Evolutionary conservation across 2,797 vertebrate species (phyloP).

Genomic region (Leuciscus waleckii): DNA sequence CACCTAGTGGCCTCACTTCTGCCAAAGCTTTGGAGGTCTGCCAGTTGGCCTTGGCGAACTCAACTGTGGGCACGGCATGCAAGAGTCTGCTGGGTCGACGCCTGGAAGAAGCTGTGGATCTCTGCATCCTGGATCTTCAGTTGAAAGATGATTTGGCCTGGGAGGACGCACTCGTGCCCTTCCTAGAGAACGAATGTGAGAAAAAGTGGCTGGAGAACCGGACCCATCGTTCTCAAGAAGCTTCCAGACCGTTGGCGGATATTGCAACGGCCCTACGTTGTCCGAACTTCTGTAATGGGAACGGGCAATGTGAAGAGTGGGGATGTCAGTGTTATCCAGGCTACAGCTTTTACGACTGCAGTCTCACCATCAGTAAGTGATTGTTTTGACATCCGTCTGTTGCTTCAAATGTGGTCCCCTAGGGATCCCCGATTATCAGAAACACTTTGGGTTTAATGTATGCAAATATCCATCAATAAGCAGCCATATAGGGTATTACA

Average conservation of each 20-base stretch:
- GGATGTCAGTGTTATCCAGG: slow-evolving; percentile 79
- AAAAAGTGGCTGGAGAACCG: slow-evolving; percentile 76
- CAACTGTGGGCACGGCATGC: slow-evolving; percentile 74
- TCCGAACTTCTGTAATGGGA: slow-evolving; percentile 77
- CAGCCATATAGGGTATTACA: neutral
- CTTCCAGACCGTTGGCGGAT: slow-evolving; percentile 19
- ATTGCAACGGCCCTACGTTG: slow-evolving; percentile 74
- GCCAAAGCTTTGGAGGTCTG: slow-evolving; percentile 75
- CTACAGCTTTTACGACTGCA: slow-evolving; percentile 81
- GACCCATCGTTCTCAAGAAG: slow-evolving; percentile 58
- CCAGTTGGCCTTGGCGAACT: slow-evolving; percentile 74
- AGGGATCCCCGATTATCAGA: neutral
- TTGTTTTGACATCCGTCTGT: neutral
- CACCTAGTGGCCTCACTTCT: slow-evolving; percentile 72
- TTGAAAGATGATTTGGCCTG: slow-evolving; percentile 80
- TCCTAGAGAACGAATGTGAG: slow-evolving; percentile 87
- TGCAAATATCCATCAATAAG: neutral
- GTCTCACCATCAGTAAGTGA: slow-evolving; percentile 76
- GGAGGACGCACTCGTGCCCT: slow-evolving; percentile 73
- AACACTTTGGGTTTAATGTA: neutral
- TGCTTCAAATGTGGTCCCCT: neutral
- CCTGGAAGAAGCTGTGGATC: slow-evolving; percentile 75
- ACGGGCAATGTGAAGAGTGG: slow-evolving; percentile 77
- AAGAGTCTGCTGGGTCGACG: slow-evolving; percentile 71
- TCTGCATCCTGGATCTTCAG: slow-evolving; percentile 81